Evolutionary conservation across 2,797 vertebrate species (phyloP).

Genomic region (Myoxocephalus aenaeus): DNA sequence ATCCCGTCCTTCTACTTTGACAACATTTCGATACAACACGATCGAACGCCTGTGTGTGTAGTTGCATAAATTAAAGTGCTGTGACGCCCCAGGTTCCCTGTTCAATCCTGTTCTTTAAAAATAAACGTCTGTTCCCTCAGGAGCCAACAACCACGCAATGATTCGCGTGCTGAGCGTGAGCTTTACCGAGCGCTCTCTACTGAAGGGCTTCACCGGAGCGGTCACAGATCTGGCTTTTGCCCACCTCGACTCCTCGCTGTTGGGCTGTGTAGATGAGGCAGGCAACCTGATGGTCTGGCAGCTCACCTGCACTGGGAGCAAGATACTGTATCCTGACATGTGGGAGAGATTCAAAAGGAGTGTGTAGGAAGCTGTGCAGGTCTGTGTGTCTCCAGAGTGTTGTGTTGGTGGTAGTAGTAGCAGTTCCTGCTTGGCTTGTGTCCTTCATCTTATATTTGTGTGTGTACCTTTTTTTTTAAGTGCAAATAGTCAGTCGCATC

Average conservation of each 20-base stretch:
- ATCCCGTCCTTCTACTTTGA: neutral
- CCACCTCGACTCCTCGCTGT: slow-evolving; percentile 94
- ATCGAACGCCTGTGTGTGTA: neutral
- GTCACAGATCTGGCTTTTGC: slow-evolving; percentile 98
- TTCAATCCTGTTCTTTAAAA: neutral
- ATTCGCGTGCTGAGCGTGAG: slow-evolving; percentile 94
- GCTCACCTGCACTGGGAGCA: slow-evolving; percentile 90
- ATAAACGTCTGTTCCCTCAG: slow-evolving; percentile 68
- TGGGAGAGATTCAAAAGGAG: neutral
- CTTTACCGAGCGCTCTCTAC: slow-evolving; percentile 90
- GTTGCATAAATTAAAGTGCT: neutral
- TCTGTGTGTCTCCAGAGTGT: neutral
- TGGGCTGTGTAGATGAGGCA: slow-evolving; percentile 97
- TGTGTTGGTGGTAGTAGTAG: neutral
- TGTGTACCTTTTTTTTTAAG: neutral
- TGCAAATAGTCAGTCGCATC: neutral
- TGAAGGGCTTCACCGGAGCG: slow-evolving; percentile 95
- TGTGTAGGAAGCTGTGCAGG: neutral
- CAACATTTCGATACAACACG: neutral
- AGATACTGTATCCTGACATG: slow-evolving; percentile 93
- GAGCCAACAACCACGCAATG: slow-evolving; percentile 95
- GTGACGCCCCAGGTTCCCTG: neutral
- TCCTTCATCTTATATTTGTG: neutral
- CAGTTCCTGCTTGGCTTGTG: neutral
- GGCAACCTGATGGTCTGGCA: slow-evolving; percentile 98